Conservation (phyloP, 2,888 invertebrate genomes). For the Leucozona laternaria region DNA sequence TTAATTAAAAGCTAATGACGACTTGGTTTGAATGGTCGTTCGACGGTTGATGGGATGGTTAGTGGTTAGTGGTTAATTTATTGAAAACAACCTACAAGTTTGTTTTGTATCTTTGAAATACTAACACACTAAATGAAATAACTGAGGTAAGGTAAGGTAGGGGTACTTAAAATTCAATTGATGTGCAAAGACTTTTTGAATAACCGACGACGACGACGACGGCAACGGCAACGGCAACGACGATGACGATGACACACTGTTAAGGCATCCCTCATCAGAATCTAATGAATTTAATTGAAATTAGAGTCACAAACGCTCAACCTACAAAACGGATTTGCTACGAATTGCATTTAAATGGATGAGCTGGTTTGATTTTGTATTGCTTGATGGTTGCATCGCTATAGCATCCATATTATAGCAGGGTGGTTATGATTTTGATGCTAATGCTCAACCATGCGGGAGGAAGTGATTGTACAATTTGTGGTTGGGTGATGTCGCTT, state of each 20-base stretch:
- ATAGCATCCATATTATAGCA: conserved; percentile 9
- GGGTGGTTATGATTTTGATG: conserved; percentile 35
- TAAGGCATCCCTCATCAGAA: conserved; percentile 37
- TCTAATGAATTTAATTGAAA: conserved; percentile 60
- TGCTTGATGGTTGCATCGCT: background rate
- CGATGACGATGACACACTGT: conserved; percentile 46
- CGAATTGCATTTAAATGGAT: conserved; percentile 57
- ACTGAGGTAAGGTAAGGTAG: background rate
- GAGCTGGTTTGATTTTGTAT: conserved; percentile 6
- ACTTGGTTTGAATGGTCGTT: background rate
- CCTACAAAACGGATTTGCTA: conserved; percentile 49
- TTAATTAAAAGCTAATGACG: conserved; percentile 47
- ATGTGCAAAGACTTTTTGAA: conserved; percentile 44
- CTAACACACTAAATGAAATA: background rate
- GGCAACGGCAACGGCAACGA: background rate
- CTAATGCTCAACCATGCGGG: conserved; percentile 50
- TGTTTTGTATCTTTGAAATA: background rate
- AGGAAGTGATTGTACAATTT: conserved; percentile 64
- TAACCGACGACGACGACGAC: conserved; percentile 2
- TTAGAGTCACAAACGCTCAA: conserved; percentile 67
- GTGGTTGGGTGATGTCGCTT: conserved; percentile 40
- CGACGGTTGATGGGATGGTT: background rate
- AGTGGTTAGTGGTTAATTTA: conserved; percentile 50
- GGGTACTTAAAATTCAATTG: conserved; percentile 52
- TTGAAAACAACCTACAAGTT: conserved; percentile 37